These are phyloP conservation scores for Xyliphius kryptos DNA, from an alignment of 2,113 vertebrate species.

Conservation along the genomic window DNA sequence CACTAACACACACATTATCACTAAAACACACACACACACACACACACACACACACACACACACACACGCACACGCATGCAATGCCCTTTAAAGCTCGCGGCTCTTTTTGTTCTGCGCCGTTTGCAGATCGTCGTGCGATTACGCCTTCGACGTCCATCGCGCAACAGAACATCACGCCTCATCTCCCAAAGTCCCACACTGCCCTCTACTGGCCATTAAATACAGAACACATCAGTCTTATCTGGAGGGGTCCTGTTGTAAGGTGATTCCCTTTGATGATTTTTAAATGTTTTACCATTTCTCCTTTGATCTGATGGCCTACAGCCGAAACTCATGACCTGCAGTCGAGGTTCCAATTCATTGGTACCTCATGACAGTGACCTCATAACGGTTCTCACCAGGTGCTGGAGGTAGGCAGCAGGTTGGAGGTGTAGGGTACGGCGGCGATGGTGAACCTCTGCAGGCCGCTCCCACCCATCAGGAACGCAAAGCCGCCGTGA, in stretches of 20 bases:
- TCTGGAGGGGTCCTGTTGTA: no score
- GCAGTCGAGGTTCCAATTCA: no score
- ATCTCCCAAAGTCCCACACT: constrained; percentile 46
- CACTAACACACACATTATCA: no score
- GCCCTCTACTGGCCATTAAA: constrained; percentile 53
- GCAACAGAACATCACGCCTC: neutral
- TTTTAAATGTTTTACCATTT: no score
- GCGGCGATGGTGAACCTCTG: constrained; percentile 96
- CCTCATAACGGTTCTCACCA: constrained; percentile 80
- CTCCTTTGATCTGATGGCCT: no score
- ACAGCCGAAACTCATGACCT: no score
- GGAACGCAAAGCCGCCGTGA: constrained; percentile 92
- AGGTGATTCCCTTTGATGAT: no score
- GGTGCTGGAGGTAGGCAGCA: constrained; percentile 93
- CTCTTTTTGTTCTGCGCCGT: constrained; percentile 10
- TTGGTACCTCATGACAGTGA: no score
- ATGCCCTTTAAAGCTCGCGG: constrained; percentile 5
- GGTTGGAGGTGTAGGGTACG: constrained; percentile 86
- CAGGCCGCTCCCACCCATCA: constrained; percentile 94
- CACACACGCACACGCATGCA: neutral
- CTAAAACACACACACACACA: no score
- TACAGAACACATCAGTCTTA: no score
- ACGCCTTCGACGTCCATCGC: constrained; percentile 4
- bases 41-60: no score
- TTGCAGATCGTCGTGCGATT: constrained; percentile 7